These are phyloP conservation scores for Neoaliturus tenellus DNA, from an alignment of 2,888 invertebrate species.

Conservation along the genomic window DNA sequence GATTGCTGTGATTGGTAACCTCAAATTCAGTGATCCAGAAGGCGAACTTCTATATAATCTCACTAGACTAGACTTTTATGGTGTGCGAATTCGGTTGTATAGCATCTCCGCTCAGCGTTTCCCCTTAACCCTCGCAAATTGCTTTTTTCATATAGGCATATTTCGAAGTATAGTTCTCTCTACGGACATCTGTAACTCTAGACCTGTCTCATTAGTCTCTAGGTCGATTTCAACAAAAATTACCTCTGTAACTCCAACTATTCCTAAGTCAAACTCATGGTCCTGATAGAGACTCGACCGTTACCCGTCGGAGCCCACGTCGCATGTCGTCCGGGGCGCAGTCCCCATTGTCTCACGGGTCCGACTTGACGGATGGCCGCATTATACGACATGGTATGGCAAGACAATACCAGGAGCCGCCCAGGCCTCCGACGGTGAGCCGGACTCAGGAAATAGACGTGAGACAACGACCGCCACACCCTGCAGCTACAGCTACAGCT, in stretches of 20 bases:
- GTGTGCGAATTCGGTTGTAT: too few species aligned
- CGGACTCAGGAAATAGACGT: slow-evolving; percentile 30
- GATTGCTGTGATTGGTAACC: not conserved
- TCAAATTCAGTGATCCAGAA: too few species aligned
- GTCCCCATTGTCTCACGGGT: not conserved
- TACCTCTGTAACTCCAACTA: not conserved
- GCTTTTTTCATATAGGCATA: too few species aligned
- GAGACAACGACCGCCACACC: not conserved
- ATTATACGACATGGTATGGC: slow-evolving; percentile 9
- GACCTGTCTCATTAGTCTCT: too few species aligned
- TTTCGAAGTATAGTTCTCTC: too few species aligned
- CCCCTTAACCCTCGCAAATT: too few species aligned
- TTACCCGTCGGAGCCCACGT: not conserved
- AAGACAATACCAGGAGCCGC: slow-evolving; percentile 24
- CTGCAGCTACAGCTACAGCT: not conserved
- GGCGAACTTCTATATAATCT: too few species aligned
- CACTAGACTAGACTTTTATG: too few species aligned
- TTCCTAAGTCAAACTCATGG: too few species aligned
- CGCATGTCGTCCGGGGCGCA: not conserved
- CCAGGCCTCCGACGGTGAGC: not conserved
- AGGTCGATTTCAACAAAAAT: not conserved
- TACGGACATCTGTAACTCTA: too few species aligned
- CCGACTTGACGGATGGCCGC: slow-evolving; percentile 26
- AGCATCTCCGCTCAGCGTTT: too few species aligned
- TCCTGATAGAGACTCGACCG: too few species aligned